Base-by-base conservation (phyloP, 2,888 invertebrate genomes). In the Amaurobius ferox region DNA sequence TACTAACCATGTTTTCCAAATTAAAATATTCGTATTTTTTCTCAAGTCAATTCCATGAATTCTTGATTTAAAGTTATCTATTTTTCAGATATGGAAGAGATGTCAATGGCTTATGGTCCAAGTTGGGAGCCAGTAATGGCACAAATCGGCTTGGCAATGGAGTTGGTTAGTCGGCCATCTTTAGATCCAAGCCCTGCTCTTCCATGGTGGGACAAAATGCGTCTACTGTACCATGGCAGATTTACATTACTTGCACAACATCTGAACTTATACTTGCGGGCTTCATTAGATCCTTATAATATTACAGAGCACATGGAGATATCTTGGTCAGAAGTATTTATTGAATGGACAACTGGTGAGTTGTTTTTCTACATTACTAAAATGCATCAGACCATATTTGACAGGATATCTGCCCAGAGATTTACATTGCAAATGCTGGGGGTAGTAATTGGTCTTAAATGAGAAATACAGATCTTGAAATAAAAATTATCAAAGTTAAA, bases 251-350 rank as follows among this genome's bases (percentile, higher is more conserved):
- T 95, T 89, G 95, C 97, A 23, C 94, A 95, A 90, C 96, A 96
- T 90, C 93, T 98, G 91, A 97, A 97, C 0, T 96, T 98, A 44
- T 92, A 98, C 44, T 93, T 99, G 86, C 98, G 98, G 91, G 98
- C 98, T 2, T 98, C 98, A 0, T 93, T 98, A 13, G 98, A 99
- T 92, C 99, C 99, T 0, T 99, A 99, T 92, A 99, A 99, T 91
- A 97, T 97, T 3, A 99, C 99, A 0, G 99, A 99, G 91, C 97
- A 99, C 92, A 98, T 99, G 97, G 99, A 99, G 91, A 93, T 98
- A 88, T 96, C 97, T 0, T 99, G 99, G 98, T 95, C 94, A 48
- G 95, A 97, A 89, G 94, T 98, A 2, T 95, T 96, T 39, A 94
- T 99, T 90, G 98, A 99, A 90, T 99, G 99, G 98, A 97, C 97